phyloP scores from a whole-genome alignment of 2,888 invertebrate species.

The Meiosimyza platycephala region DNA sequence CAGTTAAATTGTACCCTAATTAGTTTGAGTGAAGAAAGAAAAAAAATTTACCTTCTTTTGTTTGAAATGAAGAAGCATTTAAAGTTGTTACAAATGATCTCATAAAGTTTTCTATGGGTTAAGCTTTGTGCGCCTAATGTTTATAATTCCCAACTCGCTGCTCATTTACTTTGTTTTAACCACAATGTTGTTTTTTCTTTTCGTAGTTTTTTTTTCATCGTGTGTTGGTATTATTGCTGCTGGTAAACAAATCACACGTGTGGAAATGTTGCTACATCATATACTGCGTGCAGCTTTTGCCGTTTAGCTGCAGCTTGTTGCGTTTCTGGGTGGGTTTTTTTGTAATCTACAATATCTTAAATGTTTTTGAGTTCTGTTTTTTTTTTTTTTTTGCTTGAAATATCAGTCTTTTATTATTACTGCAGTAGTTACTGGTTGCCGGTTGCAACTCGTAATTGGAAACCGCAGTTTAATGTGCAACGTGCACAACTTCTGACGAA shows the following conservation, averaged over 20 bases:
- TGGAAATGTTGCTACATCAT: slow-evolving; percentile 20
- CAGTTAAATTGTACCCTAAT: neutral
- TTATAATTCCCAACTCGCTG: neutral
- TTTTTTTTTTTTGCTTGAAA: neutral
- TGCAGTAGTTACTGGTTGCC: slow-evolving; percentile 10
- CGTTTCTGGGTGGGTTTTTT: slow-evolving; percentile 20
- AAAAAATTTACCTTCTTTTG: neutral
- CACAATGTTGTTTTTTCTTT: slow-evolving; percentile 15
- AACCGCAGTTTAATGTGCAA: slow-evolving; percentile 30
- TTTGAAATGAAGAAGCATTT: neutral
- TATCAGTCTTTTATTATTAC: neutral
- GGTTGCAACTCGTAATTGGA: slow-evolving; percentile 28
- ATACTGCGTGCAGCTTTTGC: neutral
- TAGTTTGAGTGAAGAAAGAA: neutral
- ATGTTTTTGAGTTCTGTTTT: neutral
- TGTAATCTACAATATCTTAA: neutral
- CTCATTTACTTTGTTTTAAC: neutral
- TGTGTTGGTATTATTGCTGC: neutral
- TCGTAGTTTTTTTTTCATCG: neutral
- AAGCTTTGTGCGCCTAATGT: neutral
- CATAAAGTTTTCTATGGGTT: neutral
- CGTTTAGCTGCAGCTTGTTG: neutral
- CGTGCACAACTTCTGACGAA: slow-evolving; percentile 21
- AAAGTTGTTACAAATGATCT: slow-evolving; percentile 1
- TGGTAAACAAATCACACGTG: slow-evolving; percentile 31